A percentile compares a stretch with the other conserved stretches of the same genome.
These are phyloP conservation scores for Ophiothrix spiculata DNA, from an alignment of 35 echinoderm and acorn worm genomes.

Conservation along the genomic window DNA sequence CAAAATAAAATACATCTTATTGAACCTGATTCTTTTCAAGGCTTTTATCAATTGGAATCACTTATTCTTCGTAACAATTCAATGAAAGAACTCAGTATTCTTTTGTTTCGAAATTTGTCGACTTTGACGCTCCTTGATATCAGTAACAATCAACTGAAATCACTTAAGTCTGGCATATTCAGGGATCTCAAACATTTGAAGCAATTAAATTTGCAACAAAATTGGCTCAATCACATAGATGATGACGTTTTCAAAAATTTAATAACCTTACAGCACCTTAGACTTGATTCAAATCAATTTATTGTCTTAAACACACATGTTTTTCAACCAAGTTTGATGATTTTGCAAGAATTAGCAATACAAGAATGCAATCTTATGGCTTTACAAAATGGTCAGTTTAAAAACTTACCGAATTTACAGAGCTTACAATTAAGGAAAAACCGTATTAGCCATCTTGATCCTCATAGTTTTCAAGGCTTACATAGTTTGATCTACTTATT, in stretches of 20 bases:
- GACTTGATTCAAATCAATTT: too few species aligned
- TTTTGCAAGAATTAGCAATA: too few species aligned
- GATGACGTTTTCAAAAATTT: not conserved
- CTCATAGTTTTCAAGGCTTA: not conserved
- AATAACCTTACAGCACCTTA: not conserved
- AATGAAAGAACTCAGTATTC: too few species aligned
- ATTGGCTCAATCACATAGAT: not conserved
- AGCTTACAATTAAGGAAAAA: not conserved
- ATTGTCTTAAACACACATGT: too few species aligned
- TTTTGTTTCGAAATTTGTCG: too few species aligned
- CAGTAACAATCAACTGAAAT: too few species aligned
- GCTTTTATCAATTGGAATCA: too few species aligned
- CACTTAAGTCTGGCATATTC: not conserved
- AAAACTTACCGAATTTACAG: not conserved
- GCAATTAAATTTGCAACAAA: not conserved
- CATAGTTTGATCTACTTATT: not conserved
- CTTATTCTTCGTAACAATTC: too few species aligned
- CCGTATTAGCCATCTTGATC: not conserved
- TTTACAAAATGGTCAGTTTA: not conserved
- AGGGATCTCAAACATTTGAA: not conserved
- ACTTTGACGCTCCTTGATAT: too few species aligned
- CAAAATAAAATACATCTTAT: too few species aligned
- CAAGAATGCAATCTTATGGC: not conserved
- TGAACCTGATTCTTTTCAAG: too few species aligned
- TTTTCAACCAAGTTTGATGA: too few species aligned